Evolutionary conservation across 1,140 invertebrate species (phyloP).

Genomic region (Drosophila sp.): DNA sequence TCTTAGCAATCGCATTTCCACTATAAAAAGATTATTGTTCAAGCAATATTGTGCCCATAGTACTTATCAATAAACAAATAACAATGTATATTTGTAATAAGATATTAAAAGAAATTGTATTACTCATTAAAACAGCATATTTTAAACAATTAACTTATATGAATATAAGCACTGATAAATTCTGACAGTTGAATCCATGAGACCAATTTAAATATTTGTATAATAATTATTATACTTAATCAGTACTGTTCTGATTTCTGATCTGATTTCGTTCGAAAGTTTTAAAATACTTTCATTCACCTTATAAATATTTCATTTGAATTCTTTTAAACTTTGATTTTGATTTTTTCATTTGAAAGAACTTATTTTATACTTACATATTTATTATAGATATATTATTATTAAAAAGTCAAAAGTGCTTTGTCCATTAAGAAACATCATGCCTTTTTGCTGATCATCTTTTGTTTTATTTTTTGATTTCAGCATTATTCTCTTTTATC

Average conservation of each 20-base stretch:
- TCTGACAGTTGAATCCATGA: neutral
- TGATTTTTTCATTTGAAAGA: neutral
- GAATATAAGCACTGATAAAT: neutral
- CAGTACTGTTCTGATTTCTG: neutral
- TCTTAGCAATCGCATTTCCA: neutral
- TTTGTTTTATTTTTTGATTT: neutral
- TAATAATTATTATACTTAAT: slow-evolving; percentile 4
- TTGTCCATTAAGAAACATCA: slow-evolving; percentile 4
- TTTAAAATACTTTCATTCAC: too few relatives aligned
- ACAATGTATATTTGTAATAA: too few relatives aligned
- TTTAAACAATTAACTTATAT: too few relatives aligned
- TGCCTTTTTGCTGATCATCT: neutral
- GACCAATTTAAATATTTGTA: neutral
- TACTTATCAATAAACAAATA: too few relatives aligned
- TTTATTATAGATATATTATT: slow-evolving; percentile 3
- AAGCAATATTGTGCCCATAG: too few relatives aligned
- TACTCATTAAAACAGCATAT: neutral
- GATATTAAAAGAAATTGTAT: neutral
- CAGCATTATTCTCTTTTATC: slow-evolving; percentile 9
- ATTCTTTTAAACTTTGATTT: too few relatives aligned
- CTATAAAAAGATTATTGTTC: neutral
- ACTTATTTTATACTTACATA: neutral
- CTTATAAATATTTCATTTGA: too few relatives aligned
- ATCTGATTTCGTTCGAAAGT: neutral
- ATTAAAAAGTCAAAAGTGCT: neutral